Conservation (phyloP, 2,888 invertebrate species). For the Volucella inanis region DNA sequence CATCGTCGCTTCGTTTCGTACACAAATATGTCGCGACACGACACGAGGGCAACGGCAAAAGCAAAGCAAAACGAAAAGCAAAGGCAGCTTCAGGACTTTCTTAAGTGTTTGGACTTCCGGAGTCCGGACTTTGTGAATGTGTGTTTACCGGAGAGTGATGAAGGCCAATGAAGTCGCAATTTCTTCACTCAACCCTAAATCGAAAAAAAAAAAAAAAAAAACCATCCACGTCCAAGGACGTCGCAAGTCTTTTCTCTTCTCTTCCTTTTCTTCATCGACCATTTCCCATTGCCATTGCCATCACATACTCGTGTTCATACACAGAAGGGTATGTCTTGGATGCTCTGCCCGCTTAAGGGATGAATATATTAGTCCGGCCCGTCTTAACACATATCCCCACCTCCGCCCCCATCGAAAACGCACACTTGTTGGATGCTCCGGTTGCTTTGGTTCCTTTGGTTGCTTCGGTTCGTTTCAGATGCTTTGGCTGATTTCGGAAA, state of each 20-base stretch:
- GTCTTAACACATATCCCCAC: constrained; percentile 58
- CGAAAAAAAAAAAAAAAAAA: constrained; percentile 32
- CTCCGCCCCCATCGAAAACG: constrained; percentile 29
- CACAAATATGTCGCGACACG: constrained; percentile 68
- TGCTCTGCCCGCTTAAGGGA: constrained; percentile 67
- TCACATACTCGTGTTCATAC: constrained; percentile 36
- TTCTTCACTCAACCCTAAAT: constrained; percentile 65
- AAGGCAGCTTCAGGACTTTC: constrained; percentile 67
- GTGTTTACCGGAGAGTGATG: constrained; percentile 38
- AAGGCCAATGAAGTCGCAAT: constrained; percentile 71
- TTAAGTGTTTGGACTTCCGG: constrained; percentile 75
- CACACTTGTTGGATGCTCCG: constrained; percentile 64
- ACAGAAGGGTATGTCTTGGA: constrained; percentile 47
- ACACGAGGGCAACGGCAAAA: constrained; percentile 31
- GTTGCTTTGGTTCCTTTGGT: constrained; percentile 41
- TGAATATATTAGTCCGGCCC: constrained; percentile 71
- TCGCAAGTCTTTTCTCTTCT: constrained; percentile 63
- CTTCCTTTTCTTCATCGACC: neutral
- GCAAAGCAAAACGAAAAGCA: constrained; percentile 14
- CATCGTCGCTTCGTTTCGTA: constrained; percentile 57
- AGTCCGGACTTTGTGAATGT: constrained; percentile 70
- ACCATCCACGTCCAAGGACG: constrained; percentile 68
- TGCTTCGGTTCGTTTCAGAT: constrained; percentile 25
- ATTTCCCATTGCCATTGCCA: neutral
- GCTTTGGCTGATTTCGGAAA: constrained; percentile 2